Conservation (phyloP, 2,888 invertebrate genomes). For the Lepidocyrtinus sp. region DNA sequence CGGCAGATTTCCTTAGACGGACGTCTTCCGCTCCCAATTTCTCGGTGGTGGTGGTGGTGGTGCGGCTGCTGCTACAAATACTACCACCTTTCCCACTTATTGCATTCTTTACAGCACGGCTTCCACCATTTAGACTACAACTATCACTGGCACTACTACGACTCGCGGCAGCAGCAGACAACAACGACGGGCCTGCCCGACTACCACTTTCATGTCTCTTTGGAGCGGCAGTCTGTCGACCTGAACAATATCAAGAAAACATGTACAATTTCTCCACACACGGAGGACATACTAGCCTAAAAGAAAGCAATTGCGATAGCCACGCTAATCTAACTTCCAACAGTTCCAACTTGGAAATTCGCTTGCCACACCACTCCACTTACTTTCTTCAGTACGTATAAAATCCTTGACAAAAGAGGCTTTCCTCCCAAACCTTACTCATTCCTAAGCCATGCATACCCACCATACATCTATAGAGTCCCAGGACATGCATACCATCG, state of each 20-base stretch:
- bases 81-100: conserved; percentile 52
- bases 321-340: no score
- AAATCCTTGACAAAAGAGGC: no score
- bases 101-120: conserved; percentile 1
- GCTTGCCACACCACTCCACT: no score
- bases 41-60: conserved; percentile 43
- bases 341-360: no score
- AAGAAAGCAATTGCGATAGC: neutral
- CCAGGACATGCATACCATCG: no score
- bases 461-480: neutral
- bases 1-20: conserved; percentile 1
- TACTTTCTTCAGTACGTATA: neutral
- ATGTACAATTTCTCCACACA: neutral
- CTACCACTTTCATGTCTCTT: conserved; percentile 32
- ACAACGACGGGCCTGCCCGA: conserved; percentile 58
- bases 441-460: neutral
- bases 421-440: neutral
- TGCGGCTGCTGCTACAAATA: conserved; percentile 44
- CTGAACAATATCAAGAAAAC: conserved; percentile 36
- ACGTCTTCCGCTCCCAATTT: conserved; percentile 54
- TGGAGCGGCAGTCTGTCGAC: conserved; percentile 27
- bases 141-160: neutral
- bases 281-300: neutral
- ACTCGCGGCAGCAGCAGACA: conserved; percentile 33
- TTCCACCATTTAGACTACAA: conserved; percentile 19